phyloP scores from a whole-genome alignment of 2,888 invertebrate genomes.

The Elmis aenea region DNA sequence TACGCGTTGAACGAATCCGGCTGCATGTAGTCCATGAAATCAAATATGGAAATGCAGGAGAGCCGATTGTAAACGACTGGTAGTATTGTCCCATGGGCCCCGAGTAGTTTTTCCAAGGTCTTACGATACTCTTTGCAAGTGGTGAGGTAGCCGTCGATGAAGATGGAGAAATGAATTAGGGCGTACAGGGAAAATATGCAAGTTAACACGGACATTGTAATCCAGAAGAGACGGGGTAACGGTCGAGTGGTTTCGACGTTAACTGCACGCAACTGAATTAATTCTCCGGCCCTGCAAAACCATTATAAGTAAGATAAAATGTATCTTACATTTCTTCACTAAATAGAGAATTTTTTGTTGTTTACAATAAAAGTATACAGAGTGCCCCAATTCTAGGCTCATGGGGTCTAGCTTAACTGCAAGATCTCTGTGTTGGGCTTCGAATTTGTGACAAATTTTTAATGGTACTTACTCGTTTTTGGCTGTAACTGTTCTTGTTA shows the following conservation, averaged over 20 bases:
- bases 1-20: conserved; percentile 60
- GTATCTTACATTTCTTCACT: too few species aligned
- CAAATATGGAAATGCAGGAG: conserved; percentile 68
- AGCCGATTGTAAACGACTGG: conserved; percentile 61
- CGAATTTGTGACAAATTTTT: neutral
- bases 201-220: conserved; percentile 59
- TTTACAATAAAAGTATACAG: too few species aligned
- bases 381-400: too few species aligned
- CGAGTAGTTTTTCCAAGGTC: conserved; percentile 56
- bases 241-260: conserved; percentile 54
- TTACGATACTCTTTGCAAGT: conserved; percentile 74
- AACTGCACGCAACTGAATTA: conserved; percentile 60
- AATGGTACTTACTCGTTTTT: conserved; percentile 39
- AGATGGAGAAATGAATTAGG: conserved; percentile 62
- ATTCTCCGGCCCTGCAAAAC: conserved; percentile 60
- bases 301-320: neutral
- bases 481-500: conserved; percentile 39
- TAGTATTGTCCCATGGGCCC: conserved; percentile 54
- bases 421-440: too few species aligned
- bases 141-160: conserved; percentile 66
- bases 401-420: too few species aligned
- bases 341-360: too few species aligned
- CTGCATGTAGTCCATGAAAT: conserved; percentile 80
- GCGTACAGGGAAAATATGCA: conserved; percentile 61
- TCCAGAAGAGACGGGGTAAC: conserved; percentile 63